phyloP scores from a whole-genome alignment of 2,797 vertebrate genomes.

The Anguilla pacifica region DNA sequence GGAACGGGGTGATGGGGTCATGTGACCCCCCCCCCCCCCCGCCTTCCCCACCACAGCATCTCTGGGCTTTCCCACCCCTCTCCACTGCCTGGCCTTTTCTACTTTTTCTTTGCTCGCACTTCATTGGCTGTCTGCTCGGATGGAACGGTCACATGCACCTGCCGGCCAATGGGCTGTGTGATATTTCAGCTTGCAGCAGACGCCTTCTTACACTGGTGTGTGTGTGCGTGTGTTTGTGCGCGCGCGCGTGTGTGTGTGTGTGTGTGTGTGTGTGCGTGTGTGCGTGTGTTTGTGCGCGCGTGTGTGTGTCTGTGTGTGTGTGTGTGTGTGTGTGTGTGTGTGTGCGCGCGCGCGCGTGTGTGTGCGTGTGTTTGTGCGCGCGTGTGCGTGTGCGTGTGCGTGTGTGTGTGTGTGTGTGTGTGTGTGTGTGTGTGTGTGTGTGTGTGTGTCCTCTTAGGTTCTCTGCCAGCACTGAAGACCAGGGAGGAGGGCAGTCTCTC shows the following conservation, averaged over 20 bases:
- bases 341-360: not conserved
- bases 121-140: constrained; percentile 8
- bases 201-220: not conserved
- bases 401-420: not conserved
- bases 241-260: too few species aligned
- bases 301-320: not conserved
- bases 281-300: not conserved
- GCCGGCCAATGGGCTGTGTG: constrained; percentile 1
- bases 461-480: constrained; percentile 80
- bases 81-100: not conserved
- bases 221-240: not conserved
- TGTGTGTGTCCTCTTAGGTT: constrained; percentile 62
- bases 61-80: not conserved
- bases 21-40: not conserved
- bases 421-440: not conserved
- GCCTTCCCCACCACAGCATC: not conserved
- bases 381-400: not conserved
- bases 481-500: constrained; percentile 77
- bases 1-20: not conserved
- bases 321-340: not conserved
- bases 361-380: not conserved
- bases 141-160: not conserved
- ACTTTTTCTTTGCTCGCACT: not conserved
- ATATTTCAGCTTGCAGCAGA: constrained; percentile 5
- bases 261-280: too few species aligned